These are phyloP conservation scores for Tinea trinotella DNA, from an alignment of 2,888 invertebrate genomes.

Conservation along the genomic window DNA sequence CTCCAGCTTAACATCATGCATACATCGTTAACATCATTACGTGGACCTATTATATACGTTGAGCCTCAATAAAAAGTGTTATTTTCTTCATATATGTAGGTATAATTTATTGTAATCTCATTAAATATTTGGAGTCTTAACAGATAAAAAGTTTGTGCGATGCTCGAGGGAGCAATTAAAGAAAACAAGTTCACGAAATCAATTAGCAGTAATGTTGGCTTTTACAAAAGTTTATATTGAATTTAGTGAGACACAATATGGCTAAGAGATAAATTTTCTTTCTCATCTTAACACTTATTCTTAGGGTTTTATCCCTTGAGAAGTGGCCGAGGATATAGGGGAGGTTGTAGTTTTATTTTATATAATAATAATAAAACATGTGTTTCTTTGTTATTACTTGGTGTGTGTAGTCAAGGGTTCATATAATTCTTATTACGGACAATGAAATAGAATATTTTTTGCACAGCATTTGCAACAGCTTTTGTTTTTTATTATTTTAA, in stretches of 20 bases:
- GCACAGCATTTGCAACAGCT: no score
- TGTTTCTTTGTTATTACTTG: no score
- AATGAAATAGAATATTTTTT: no score
- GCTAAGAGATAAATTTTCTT: conserved; percentile 7
- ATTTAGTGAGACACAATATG: conserved; percentile 27
- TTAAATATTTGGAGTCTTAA: conserved; percentile 22
- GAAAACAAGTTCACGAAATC: conserved; percentile 56
- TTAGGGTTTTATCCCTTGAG: not conserved
- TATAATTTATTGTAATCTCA: not conserved
- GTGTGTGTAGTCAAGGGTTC: no score
- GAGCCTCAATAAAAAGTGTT: no score
- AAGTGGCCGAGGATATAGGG: not conserved
- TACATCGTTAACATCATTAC: no score
- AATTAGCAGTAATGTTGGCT: conserved; percentile 56
- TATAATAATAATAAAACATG: not conserved
- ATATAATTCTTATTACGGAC: no score
- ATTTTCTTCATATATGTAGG: not conserved
- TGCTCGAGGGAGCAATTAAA: conserved; percentile 48
- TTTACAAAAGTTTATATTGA: conserved; percentile 52
- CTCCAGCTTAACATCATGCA: no score
- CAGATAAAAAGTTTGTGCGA: conserved; percentile 42
- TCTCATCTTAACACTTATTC: not conserved
- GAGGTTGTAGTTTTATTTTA: not conserved
- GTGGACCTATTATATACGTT: no score
- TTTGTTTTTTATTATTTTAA: no score